phyloP scores from a whole-genome alignment of 2,113 vertebrate species.

The Redunca redunca region DNA sequence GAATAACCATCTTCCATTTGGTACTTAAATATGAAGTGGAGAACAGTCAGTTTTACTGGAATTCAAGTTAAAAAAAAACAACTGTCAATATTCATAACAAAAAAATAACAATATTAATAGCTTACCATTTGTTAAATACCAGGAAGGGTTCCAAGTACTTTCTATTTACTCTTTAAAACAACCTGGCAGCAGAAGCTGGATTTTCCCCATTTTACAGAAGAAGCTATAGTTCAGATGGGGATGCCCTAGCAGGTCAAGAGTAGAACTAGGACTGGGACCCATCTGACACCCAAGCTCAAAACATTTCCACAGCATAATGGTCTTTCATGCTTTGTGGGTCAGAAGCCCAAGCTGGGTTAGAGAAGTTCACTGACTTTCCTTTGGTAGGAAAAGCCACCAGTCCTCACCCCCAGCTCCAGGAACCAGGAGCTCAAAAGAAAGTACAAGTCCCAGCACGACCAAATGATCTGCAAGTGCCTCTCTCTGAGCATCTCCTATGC shows the following conservation, averaged over 20 bases:
- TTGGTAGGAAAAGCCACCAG: constrained; percentile 78
- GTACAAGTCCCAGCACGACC: constrained; percentile 92
- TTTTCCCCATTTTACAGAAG: not conserved
- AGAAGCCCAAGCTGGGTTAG: not conserved
- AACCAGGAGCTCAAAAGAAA: constrained; percentile 82
- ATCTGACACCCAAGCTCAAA: not conserved
- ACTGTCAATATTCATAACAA: not conserved
- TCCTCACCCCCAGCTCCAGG: constrained; percentile 78
- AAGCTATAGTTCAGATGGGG: not conserved
- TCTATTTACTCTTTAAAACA: not conserved
- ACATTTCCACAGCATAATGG: not conserved
- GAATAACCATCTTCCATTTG: not conserved
- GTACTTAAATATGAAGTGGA: not conserved
- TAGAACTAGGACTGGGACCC: not conserved
- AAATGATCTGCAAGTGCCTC: constrained; percentile 97
- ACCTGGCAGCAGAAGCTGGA: not conserved
- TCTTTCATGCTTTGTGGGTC: not conserved
- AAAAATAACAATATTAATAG: not conserved
- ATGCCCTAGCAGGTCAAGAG: not conserved
- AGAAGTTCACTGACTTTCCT: not conserved
- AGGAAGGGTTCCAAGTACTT: not conserved
- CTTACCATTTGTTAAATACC: not conserved
- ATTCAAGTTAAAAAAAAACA: not conserved
- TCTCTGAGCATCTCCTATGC: constrained; percentile 96
- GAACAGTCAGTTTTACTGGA: not conserved